Percentiles rank a stretch among this genome's conserved stretches.
Conservation (phyloP, 2,113 vertebrate genomes). For the Catagonus wagneri region DNA sequence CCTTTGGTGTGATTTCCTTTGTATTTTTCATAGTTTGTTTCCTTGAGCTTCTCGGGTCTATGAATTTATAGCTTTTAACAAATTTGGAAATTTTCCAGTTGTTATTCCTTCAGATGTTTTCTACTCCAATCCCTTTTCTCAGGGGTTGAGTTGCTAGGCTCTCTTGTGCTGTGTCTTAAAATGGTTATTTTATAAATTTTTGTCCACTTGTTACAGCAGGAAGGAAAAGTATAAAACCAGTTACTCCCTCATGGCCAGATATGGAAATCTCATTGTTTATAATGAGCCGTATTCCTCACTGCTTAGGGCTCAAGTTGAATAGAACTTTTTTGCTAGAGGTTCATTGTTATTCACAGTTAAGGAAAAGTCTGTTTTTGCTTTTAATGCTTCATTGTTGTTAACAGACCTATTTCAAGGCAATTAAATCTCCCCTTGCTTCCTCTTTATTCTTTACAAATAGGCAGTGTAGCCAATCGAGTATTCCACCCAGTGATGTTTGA, state of each 20-base stretch:
- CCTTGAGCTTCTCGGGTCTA: neutral
- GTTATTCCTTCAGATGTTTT: neutral
- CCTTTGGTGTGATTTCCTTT: neutral
- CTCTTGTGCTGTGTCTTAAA: neutral
- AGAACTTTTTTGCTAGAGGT: neutral
- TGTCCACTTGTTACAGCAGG: neutral
- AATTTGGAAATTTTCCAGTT: neutral
- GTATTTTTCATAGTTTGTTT: neutral
- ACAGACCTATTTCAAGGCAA: neutral
- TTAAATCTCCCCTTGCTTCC: conserved; percentile 44
- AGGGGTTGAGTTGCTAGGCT: neutral
- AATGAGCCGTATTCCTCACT: neutral
- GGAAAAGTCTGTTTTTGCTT: neutral
- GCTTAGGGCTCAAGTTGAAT: neutral
- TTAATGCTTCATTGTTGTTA: conserved; percentile 17
- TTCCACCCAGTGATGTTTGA: conserved; percentile 96
- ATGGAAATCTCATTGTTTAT: neutral
- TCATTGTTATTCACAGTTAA: conserved; percentile 33
- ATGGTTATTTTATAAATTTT: conserved; percentile 9
- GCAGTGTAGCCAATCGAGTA: conserved; percentile 92
- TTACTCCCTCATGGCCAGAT: neutral
- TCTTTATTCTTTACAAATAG: conserved; percentile 83
- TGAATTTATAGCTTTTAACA: neutral
- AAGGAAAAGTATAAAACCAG: neutral
- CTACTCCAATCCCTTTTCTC: neutral